Evolutionary conservation across 2,113 vertebrate species (phyloP).

Genomic region (Gulo gulo): DNA sequence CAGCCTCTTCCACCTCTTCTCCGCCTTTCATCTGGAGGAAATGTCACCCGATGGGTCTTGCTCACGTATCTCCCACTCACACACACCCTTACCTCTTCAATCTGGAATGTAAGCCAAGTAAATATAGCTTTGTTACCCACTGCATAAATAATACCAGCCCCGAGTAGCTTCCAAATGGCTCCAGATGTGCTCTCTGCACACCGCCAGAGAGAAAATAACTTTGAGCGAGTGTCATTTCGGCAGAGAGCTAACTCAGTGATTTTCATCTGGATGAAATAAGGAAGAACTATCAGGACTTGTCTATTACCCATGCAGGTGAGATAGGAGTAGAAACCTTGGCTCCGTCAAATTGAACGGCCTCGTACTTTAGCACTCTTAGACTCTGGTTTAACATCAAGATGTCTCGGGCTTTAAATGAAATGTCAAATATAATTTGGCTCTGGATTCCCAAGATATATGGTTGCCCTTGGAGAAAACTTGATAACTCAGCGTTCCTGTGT

Average conservation of each 20-base stretch:
- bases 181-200: slow-evolving; percentile 29
- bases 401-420: slow-evolving; percentile 84
- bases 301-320: slow-evolving; percentile 63
- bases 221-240: slow-evolving; percentile 25
- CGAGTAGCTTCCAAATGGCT: slow-evolving; percentile 1
- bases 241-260: slow-evolving; percentile 68
- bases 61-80: neutral
- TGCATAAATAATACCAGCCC: slow-evolving; percentile 68
- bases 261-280: slow-evolving; percentile 71
- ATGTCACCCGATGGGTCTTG: neutral
- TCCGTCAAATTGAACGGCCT: slow-evolving; percentile 34
- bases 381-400: slow-evolving; percentile 77
- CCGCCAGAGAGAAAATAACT: slow-evolving; percentile 55
- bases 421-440: slow-evolving; percentile 85
- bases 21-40: neutral
- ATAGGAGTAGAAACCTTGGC: slow-evolving; percentile 71
- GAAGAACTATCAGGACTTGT: slow-evolving; percentile 63
- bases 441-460: slow-evolving; percentile 79
- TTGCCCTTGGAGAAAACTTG: slow-evolving; percentile 82
- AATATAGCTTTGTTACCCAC: slow-evolving; percentile 52
- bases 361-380: slow-evolving; percentile 59
- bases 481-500: slow-evolving; percentile 79
- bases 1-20: neutral
- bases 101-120: slow-evolving; percentile 33
- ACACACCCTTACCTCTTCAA: neutral